These are phyloP conservation scores for Heliconius ismenius DNA, from an alignment of 2,888 invertebrate species.

Conservation along the genomic window DNA sequence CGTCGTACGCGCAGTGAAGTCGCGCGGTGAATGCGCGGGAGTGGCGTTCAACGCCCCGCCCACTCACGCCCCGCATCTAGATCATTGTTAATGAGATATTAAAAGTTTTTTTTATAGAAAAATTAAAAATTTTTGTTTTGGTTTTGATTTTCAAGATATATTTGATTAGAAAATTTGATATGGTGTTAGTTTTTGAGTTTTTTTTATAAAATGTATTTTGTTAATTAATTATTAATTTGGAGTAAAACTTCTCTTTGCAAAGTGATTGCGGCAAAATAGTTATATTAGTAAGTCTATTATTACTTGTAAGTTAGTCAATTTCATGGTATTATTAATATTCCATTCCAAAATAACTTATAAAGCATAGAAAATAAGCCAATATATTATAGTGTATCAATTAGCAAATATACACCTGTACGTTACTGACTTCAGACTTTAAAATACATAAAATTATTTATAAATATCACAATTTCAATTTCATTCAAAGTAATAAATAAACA, in stretches of 20 bases:
- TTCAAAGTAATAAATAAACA: background rate
- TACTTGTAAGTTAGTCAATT: background rate
- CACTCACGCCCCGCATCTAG: conserved; percentile 73
- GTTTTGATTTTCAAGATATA: background rate
- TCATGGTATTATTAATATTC: background rate
- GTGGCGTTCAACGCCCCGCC: conserved; percentile 59
- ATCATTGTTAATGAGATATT: conserved; percentile 44
- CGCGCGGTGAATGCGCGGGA: conserved; percentile 59
- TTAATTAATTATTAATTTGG: background rate
- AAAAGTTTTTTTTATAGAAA: background rate
- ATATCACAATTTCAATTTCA: background rate
- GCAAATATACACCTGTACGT: too few species aligned
- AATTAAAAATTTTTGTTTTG: background rate
- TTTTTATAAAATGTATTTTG: background rate
- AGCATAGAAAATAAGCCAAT: too few species aligned
- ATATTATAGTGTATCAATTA: too few species aligned
- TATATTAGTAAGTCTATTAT: background rate
- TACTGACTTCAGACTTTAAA: too few species aligned
- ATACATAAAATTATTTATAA: background rate
- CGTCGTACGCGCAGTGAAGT: conserved; percentile 39
- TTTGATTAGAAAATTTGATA: background rate
- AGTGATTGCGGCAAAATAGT: background rate
- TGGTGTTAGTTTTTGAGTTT: background rate
- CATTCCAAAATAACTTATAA: too few species aligned
- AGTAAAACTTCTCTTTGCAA: background rate